A percentile compares a stretch with the other conserved stretches of the same genome.
These are phyloP conservation scores for Chaetoderma sp. DNA, from an alignment of 2,888 invertebrate genomes.

Conservation along the genomic window DNA sequence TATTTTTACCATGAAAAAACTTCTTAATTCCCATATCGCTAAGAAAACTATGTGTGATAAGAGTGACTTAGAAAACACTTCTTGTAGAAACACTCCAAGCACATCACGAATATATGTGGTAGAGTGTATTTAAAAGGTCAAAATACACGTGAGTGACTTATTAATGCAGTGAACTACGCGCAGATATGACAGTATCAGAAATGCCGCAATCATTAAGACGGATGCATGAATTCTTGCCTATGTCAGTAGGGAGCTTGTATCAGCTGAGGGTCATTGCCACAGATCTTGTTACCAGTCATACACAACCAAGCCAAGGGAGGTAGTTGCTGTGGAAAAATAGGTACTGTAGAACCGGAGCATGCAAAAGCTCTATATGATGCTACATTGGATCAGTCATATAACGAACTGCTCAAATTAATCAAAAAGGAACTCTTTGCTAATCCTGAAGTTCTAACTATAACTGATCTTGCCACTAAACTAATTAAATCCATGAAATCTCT, in stretches of 20 bases:
- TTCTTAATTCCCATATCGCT: not conserved
- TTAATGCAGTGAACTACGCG: not conserved
- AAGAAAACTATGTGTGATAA: not conserved
- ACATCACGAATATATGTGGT: too few relatives aligned
- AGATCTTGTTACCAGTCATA: not conserved
- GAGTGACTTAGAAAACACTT: not conserved
- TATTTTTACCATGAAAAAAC: not conserved
- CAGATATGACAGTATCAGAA: not conserved
- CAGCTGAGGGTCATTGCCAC: not conserved
- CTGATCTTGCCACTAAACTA: not conserved
- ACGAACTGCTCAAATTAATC: not conserved
- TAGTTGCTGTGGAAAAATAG: not conserved
- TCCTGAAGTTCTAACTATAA: not conserved
- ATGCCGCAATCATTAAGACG: not conserved
- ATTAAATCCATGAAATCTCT: not conserved
- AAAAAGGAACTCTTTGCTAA: not conserved
- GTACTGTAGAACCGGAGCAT: not conserved
- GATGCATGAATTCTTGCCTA: not conserved
- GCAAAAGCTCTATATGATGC: not conserved
- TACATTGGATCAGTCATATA: not conserved
- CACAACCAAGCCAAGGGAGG: not conserved
- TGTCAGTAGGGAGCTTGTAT: not conserved
- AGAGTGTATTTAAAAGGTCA: not conserved
- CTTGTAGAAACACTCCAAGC: not conserved
- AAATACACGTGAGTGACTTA: not conserved